phyloP scores from a whole-genome alignment of 2,113 vertebrate genomes.

The Hemiscyllium ocellatum region DNA sequence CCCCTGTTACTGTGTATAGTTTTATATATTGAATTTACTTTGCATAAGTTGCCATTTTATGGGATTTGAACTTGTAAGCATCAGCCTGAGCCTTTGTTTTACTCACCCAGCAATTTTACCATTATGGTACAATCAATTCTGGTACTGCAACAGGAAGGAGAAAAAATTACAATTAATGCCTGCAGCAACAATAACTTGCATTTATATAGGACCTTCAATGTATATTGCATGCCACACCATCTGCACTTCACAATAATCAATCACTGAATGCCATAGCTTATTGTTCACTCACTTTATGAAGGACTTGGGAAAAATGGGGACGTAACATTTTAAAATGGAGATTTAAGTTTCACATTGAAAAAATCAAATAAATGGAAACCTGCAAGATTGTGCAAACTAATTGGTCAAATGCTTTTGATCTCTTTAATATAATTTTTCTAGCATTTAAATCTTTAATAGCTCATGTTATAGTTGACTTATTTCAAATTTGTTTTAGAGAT shows the following conservation, averaged over 20 bases:
- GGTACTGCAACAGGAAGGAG: neutral
- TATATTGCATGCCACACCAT: neutral
- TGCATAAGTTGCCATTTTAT: too few relatives aligned
- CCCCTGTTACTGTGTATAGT: too few relatives aligned
- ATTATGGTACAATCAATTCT: too few relatives aligned
- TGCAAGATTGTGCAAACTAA: neutral
- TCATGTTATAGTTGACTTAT: neutral
- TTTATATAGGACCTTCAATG: neutral
- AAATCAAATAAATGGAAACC: neutral
- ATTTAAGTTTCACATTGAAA: neutral
- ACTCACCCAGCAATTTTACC: too few relatives aligned
- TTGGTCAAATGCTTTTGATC: neutral
- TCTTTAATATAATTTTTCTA: neutral
- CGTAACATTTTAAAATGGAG: neutral
- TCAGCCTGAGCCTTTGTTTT: too few relatives aligned
- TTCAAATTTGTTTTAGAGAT: constrained; percentile 21
- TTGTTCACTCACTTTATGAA: neutral
- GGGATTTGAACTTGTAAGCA: too few relatives aligned
- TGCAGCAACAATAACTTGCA: neutral
- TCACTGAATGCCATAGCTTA: neutral
- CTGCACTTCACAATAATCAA: neutral
- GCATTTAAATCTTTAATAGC: constrained; percentile 12
- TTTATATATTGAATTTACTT: too few relatives aligned
- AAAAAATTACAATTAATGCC: neutral
- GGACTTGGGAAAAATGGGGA: neutral